Conservation (phyloP, 2,113 vertebrate species). For the Bombycilla garrulus region DNA sequence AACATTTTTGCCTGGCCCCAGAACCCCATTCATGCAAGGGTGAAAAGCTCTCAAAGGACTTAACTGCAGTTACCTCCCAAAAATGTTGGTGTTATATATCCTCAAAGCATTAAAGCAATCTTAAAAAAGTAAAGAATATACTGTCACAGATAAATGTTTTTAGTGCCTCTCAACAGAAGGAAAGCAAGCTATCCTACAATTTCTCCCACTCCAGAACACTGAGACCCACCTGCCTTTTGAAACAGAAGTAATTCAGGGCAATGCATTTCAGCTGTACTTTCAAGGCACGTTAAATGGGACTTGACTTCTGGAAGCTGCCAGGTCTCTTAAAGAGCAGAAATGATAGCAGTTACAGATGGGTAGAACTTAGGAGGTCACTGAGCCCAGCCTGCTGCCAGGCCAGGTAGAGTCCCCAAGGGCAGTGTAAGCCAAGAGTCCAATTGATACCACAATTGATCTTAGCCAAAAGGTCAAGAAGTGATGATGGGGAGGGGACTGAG, state of each 20-base stretch:
- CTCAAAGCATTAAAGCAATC: not conserved
- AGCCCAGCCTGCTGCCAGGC: not conserved
- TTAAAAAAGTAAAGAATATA: not conserved
- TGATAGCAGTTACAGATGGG: not conserved
- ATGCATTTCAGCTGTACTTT: not conserved
- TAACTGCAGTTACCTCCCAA: not conserved
- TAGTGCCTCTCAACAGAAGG: accelerated
- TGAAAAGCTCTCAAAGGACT: not conserved
- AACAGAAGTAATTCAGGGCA: constrained; percentile 7
- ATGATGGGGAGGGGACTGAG: not conserved
- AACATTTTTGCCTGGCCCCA: not conserved
- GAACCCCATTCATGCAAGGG: not conserved
- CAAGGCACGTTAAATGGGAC: not conserved
- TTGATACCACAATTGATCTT: not conserved
- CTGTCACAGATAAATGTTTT: not conserved
- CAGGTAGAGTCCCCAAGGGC: not conserved
- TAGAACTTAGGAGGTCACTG: not conserved
- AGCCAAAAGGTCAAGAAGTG: not conserved
- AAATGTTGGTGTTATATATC: not conserved
- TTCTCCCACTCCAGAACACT: not conserved
- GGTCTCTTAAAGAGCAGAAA: not conserved
- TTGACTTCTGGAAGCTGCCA: not conserved
- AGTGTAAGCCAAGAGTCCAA: not conserved
- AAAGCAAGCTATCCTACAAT: accelerated
- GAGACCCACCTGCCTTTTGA: not conserved